phyloP scores from a whole-genome alignment of 2,797 vertebrate genomes.

The Holocentrus rufus region DNA sequence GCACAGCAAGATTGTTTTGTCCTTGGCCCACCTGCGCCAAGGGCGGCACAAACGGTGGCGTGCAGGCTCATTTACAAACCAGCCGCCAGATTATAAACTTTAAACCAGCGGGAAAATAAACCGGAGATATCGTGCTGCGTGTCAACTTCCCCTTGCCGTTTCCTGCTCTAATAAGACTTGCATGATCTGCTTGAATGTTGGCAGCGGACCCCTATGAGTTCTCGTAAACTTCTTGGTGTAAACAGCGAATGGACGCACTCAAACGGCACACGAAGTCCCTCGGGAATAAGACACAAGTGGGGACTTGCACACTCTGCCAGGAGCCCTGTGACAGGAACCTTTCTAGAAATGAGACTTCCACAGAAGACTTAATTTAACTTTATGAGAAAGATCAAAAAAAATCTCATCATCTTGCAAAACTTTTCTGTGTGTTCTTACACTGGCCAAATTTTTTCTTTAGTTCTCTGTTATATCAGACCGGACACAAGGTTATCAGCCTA shows the following conservation, averaged over 20 bases:
- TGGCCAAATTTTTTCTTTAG: neutral
- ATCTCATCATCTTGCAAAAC: neutral
- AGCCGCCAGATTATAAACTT: conserved; percentile 62
- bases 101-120: conserved; percentile 65
- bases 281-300: conserved; percentile 33
- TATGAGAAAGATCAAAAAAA: neutral
- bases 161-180: conserved; percentile 65
- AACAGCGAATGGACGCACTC: conserved; percentile 44
- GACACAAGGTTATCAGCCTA: no score
- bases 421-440: neutral
- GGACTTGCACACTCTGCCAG: conserved; percentile 7
- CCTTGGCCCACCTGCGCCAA: conserved; percentile 49
- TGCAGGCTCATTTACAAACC: conserved; percentile 27
- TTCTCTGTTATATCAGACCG: no score
- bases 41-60: conserved; percentile 6
- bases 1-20: conserved; percentile 33
- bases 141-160: conserved; percentile 69
- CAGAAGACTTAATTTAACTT: neutral
- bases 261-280: conserved; percentile 17
- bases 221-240: conserved; percentile 67
- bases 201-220: conserved; percentile 65
- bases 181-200: conserved; percentile 71
- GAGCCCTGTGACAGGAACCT: conserved; percentile 21
- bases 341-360: conserved; percentile 3
- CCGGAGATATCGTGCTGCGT: conserved; percentile 64